Evolutionary conservation across 2,797 vertebrate species (phyloP).

Genomic region (Balearica regulorum): DNA sequence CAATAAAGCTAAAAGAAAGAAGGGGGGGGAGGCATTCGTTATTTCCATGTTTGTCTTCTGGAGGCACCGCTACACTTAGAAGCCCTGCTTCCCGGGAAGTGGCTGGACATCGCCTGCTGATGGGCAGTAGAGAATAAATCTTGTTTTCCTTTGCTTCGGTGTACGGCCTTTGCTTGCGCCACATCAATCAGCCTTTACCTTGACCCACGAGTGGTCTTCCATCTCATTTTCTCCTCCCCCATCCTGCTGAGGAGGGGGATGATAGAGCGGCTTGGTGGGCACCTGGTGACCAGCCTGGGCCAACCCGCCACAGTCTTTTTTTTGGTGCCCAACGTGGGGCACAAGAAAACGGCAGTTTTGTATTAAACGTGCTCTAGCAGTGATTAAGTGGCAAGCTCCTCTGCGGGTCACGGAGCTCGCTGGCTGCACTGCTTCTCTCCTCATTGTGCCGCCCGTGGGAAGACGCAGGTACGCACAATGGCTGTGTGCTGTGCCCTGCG

Average conservation of each 20-base stretch:
- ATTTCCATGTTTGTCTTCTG: not conserved
- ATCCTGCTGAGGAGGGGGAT: not conserved
- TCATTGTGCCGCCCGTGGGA: not conserved
- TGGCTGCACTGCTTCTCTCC: not conserved
- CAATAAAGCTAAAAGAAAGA: not conserved
- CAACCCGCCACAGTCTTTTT: not conserved
- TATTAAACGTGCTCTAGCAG: not conserved
- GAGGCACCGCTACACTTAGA: fast-evolving
- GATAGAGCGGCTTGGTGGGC: not conserved
- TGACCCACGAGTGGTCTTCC: not conserved
- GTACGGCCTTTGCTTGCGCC: not conserved
- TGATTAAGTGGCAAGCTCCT: not conserved
- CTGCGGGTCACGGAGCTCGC: not conserved
- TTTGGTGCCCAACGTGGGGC: fast-evolving
- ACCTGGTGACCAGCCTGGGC: not conserved
- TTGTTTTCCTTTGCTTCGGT: not conserved
- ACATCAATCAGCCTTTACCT: not conserved
- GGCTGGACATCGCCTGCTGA: not conserved
- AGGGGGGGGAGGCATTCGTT: not conserved
- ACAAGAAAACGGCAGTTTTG: not conserved
- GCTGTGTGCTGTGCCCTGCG: not conserved
- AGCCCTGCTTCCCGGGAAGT: not conserved
- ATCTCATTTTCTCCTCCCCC: not conserved
- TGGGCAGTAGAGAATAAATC: not conserved
- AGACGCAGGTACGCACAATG: not conserved